phyloP scores from a whole-genome alignment of 2,888 invertebrate species.

The Cotesia congregata region DNA sequence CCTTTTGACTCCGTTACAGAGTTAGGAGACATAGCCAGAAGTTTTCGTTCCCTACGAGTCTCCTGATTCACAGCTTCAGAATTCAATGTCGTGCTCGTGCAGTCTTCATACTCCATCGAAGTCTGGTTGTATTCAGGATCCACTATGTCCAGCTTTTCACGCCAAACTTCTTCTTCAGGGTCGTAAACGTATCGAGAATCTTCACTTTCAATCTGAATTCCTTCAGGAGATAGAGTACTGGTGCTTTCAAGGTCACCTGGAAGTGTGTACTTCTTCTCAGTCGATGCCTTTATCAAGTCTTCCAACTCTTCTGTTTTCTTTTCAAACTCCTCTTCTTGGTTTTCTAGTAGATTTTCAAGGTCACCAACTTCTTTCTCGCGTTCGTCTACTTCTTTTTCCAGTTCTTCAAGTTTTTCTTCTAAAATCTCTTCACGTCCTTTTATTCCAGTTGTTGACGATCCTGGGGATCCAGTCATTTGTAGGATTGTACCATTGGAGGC shows the following conservation, averaged over 20 bases:
- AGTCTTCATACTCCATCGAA: constrained; percentile 28
- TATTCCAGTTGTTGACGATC: not conserved
- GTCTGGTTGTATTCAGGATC: constrained; percentile 17
- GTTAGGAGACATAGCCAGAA: not conserved
- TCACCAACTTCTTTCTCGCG: constrained; percentile 44
- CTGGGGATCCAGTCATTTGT: not conserved
- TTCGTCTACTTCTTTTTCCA: constrained; percentile 39
- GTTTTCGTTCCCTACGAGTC: not conserved
- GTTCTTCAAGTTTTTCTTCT: constrained; percentile 44
- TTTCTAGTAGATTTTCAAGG: constrained; percentile 41
- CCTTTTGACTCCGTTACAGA: not conserved
- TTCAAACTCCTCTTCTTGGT: constrained; percentile 38
- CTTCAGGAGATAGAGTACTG: not conserved
- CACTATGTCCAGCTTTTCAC: constrained; percentile 33
- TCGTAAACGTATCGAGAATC: constrained; percentile 41
- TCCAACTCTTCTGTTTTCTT: constrained; percentile 46
- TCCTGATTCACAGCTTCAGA: not conserved
- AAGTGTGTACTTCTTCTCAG: not conserved
- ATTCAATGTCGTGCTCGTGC: constrained; percentile 8
- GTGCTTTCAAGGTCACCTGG: constrained; percentile 17
- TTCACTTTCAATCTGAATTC: not conserved
- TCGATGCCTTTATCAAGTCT: constrained; percentile 19
- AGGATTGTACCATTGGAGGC: not conserved
- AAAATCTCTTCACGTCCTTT: not conserved
- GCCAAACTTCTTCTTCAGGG: constrained; percentile 50